phyloP scores from a whole-genome alignment of 2,797 vertebrate genomes.

The Propithecus perrieri region DNA sequence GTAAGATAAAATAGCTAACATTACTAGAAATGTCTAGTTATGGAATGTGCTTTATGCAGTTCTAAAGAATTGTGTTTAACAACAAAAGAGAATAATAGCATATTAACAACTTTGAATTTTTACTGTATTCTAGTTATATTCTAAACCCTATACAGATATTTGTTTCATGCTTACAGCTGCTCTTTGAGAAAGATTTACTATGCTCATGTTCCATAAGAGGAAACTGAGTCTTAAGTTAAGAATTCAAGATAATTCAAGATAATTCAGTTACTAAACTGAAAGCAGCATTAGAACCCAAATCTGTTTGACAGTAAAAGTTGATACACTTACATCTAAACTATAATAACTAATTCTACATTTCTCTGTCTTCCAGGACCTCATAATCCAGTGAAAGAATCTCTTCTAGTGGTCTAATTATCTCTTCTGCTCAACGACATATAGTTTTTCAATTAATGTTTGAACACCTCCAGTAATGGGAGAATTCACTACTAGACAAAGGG shows the following conservation, averaged over 20 bases:
- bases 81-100: neutral
- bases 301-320: neutral
- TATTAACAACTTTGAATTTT: neutral
- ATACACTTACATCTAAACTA: neutral
- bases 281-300: neutral
- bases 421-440: neutral
- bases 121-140: neutral
- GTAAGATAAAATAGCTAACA: neutral
- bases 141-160: neutral
- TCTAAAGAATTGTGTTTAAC: neutral
- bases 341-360: neutral
- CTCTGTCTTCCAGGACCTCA: neutral
- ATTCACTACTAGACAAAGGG: neutral
- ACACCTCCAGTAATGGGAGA: neutral
- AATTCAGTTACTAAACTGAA: neutral
- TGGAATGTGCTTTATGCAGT: neutral
- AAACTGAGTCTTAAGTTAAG: neutral
- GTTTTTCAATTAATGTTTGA: neutral
- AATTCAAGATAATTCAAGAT: neutral
- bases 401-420: neutral
- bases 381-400: neutral
- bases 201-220: neutral
- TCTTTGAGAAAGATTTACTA: neutral
- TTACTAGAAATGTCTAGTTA: neutral
- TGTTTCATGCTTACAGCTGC: neutral